phyloP scores from a whole-genome alignment of 2,113 vertebrate genomes.

The Sylvia atricapilla region DNA sequence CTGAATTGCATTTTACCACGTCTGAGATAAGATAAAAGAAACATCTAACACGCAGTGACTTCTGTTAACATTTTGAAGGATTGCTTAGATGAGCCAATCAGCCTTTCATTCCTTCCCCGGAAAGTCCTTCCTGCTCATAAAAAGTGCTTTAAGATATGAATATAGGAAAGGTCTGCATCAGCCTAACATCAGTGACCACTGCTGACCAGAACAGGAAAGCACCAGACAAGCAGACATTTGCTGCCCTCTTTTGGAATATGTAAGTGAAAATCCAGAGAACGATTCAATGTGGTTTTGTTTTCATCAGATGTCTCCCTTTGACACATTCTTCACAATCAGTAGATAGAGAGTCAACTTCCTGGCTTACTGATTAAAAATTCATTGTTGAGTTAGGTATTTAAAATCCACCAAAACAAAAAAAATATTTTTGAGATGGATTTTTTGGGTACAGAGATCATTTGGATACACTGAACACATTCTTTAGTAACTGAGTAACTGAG shows the following conservation, averaged over 20 bases:
- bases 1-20: background rate
- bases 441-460: background rate
- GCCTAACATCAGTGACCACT: background rate
- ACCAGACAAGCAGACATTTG: slow-evolving; percentile 43
- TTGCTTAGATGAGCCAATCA: background rate
- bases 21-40: background rate
- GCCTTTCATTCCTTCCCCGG: background rate
- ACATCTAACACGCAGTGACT: background rate
- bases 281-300: background rate
- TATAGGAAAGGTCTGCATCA: background rate
- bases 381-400: background rate
- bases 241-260: slow-evolving; percentile 80
- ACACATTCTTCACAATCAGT: background rate
- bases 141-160: background rate
- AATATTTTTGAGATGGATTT: background rate
- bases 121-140: background rate
- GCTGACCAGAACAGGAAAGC: slow-evolving; percentile 1
- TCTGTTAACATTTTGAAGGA: background rate
- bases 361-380: background rate
- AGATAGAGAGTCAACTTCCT: background rate
- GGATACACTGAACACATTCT: background rate
- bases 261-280: background rate
- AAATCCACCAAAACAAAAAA: background rate
- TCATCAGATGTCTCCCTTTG: background rate
- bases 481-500: background rate